Conservation (phyloP, 2,888 invertebrate species). For the Boloria selene region DNA sequence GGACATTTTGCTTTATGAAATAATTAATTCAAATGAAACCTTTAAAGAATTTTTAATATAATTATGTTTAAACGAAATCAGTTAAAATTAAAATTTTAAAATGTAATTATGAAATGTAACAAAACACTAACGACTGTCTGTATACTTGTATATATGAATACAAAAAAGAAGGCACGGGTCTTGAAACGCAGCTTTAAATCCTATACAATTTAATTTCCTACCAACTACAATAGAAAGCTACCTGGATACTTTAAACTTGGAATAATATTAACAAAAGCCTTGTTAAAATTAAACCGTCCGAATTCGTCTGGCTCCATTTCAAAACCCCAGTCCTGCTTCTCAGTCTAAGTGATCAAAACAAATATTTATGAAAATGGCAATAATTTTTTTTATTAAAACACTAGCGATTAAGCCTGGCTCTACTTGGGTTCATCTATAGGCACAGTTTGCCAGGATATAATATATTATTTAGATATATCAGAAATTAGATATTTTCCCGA, state of each 20-base stretch:
- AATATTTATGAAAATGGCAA: neutral
- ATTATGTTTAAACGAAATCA: neutral
- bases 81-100: neutral
- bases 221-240: slow-evolving; percentile 10
- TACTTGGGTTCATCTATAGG: too few species aligned
- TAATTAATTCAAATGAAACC: too few species aligned
- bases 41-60: too few species aligned
- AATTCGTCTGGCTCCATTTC: slow-evolving; percentile 13
- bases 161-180: neutral
- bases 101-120: too few species aligned
- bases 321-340: neutral
- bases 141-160: neutral
- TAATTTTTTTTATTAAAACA: neutral
- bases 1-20: too few species aligned
- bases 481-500: too few species aligned
- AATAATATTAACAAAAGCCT: slow-evolving; percentile 16
- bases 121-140: too few species aligned
- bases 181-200: neutral
- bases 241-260: slow-evolving; percentile 7
- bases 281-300: slow-evolving; percentile 22
- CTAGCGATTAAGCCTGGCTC: too few species aligned
- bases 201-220: slow-evolving; percentile 3
- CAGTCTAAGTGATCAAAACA: slow-evolving; percentile 8
- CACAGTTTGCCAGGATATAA: too few species aligned
- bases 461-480: too few species aligned